Conservation (phyloP, 2,888 invertebrate genomes). For the Heliothis peltigera region DNA sequence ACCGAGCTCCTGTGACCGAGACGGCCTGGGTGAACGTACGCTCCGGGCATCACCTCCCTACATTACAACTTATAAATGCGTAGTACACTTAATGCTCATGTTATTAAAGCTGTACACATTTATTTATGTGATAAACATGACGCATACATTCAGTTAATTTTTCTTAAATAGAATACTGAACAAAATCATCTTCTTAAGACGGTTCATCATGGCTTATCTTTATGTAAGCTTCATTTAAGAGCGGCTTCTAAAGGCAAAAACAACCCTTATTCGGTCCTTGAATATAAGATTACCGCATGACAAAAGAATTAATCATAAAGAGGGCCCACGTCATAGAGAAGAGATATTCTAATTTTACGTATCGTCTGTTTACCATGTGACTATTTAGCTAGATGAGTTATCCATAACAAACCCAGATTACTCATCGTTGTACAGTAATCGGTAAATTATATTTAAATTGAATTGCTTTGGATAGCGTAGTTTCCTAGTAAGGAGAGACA, state of each 20-base stretch:
- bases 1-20: constrained; percentile 65
- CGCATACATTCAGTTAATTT: neutral
- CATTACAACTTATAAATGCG: constrained; percentile 45
- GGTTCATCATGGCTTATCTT: neutral
- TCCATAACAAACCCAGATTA: constrained; percentile 30
- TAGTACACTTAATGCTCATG: constrained; percentile 35
- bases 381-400: constrained; percentile 25
- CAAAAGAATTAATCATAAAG: constrained; percentile 28
- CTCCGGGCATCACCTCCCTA: constrained; percentile 51
- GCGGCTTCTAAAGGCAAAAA: constrained; percentile 7
- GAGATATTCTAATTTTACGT: constrained; percentile 39
- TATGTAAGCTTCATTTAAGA: neutral
- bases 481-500: constrained; percentile 27
- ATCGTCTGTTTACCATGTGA: constrained; percentile 13
- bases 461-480: constrained; percentile 13
- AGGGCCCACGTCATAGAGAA: constrained; percentile 19
- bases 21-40: constrained; percentile 69
- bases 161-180: neutral
- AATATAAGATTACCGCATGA: constrained; percentile 29
- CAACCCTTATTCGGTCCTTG: constrained; percentile 15
- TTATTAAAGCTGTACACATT: constrained; percentile 33
- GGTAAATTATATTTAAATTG: constrained; percentile 26
- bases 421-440: constrained; percentile 27
- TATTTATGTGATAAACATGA: constrained; percentile 15
- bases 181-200: neutral